Percentiles rank a stretch among this genome's conserved stretches.
Evolutionary conservation across 2,113 vertebrate species (phyloP).

Genomic region (Neomonachus schauinslandi): DNA sequence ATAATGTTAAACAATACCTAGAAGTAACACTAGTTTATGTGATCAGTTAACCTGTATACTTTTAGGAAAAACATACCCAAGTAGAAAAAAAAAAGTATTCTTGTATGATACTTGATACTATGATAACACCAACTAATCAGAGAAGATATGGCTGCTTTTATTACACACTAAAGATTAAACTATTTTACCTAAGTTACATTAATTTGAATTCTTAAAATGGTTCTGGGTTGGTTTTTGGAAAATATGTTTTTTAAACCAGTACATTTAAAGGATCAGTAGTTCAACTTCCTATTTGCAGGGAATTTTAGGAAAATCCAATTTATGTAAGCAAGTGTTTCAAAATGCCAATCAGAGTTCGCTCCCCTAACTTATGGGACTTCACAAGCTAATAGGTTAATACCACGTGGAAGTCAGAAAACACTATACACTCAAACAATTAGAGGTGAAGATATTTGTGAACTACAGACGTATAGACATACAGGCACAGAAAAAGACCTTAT

Average conservation of each 20-base stretch:
- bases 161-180: not conserved
- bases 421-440: not conserved
- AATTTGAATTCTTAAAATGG: not conserved
- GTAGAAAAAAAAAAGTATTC: not conserved
- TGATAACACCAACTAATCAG: not conserved
- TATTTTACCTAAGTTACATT: not conserved
- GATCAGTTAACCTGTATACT: not conserved
- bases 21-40: not conserved
- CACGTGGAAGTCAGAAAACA: not conserved
- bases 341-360: not conserved
- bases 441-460: not conserved
- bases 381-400: not conserved
- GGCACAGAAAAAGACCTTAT: not conserved
- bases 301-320: conserved; percentile 32
- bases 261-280: not conserved
- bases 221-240: not conserved
- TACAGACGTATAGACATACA: not conserved
- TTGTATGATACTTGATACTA: not conserved
- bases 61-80: not conserved
- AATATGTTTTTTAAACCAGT: not conserved
- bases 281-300: not conserved
- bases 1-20: conserved; percentile 6
- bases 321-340: conserved; percentile 11
- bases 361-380: conserved; percentile 42
- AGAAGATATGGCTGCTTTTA: not conserved